A percentile compares a stretch with the other conserved stretches of the same genome.
These are phyloP conservation scores for Pseudolycoriella hygida DNA, from an alignment of 2,888 invertebrate species.

Conservation along the genomic window DNA sequence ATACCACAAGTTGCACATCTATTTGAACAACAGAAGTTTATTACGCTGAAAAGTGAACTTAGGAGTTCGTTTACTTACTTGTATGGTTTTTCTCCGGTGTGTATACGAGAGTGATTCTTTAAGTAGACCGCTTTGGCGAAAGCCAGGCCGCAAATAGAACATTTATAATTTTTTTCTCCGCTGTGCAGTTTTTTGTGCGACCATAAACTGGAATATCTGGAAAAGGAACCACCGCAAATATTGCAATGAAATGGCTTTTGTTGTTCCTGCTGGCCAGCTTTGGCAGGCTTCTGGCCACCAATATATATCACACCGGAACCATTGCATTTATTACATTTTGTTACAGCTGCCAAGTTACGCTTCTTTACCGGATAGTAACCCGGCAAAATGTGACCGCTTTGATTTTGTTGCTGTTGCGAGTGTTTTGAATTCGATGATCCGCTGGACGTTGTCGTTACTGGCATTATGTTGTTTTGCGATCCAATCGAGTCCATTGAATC, in stretches of 20 bases:
- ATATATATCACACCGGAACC: slow-evolving; percentile 61
- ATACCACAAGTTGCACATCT: slow-evolving; percentile 77
- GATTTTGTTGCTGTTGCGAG: not conserved
- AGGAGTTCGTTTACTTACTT: slow-evolving; percentile 34
- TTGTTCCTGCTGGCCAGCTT: slow-evolving; percentile 29
- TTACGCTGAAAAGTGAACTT: slow-evolving; percentile 8
- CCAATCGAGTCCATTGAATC: slow-evolving; percentile 2
- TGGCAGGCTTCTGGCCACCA: slow-evolving; percentile 14
- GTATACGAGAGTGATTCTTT: slow-evolving; percentile 75
- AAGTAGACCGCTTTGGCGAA: slow-evolving; percentile 83
- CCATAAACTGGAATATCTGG: slow-evolving; percentile 74
- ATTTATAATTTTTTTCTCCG: slow-evolving; percentile 69
- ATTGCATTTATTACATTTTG: slow-evolving; percentile 79
- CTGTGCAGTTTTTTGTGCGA: slow-evolving; percentile 77
- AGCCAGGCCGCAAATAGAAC: slow-evolving; percentile 70
- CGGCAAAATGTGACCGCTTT: slow-evolving; percentile 17
- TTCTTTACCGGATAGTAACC: slow-evolving; percentile 67
- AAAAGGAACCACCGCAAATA: slow-evolving; percentile 69
- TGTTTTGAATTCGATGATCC: not conserved
- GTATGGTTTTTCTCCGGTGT: slow-evolving; percentile 72
- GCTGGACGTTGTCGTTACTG: not conserved
- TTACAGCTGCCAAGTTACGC: slow-evolving; percentile 63
- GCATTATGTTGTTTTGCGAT: slow-evolving; percentile 11
- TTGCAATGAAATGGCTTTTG: slow-evolving; percentile 72
- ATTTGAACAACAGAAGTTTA: slow-evolving; percentile 8